Conservation (phyloP, 2,113 vertebrate genomes). For the Isurus oxyrinchus region DNA sequence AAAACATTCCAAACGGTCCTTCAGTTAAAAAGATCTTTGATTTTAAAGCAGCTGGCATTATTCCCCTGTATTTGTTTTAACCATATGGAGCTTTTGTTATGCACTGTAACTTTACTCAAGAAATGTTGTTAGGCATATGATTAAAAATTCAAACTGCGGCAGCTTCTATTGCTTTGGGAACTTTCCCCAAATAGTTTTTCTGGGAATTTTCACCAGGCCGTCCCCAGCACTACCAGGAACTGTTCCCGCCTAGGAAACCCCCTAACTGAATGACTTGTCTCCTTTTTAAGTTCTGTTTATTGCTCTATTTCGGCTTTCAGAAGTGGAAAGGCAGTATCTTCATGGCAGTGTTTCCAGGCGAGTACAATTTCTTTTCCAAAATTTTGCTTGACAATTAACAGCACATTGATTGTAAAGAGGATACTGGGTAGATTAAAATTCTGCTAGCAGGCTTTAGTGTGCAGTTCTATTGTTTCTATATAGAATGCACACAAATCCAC, state of each 20-base stretch:
- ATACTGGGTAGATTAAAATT: neutral
- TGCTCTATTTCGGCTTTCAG: neutral
- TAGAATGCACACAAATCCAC: neutral
- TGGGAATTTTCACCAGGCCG: neutral
- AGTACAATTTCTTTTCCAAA: neutral
- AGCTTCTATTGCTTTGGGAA: neutral
- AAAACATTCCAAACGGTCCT: neutral
- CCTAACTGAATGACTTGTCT: neutral
- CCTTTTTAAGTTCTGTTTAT: slow-evolving; percentile 10
- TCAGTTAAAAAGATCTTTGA: neutral
- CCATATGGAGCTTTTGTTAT: neutral
- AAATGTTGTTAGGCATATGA: neutral
- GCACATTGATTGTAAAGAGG: neutral
- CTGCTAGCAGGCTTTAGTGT: neutral
- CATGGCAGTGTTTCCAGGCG: slow-evolving; percentile 4
- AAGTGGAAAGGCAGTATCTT: neutral
- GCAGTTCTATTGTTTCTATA: neutral
- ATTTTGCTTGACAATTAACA: neutral
- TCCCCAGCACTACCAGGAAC: slow-evolving; percentile 18
- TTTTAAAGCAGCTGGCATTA: neutral
- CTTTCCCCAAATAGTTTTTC: slow-evolving; percentile 30
- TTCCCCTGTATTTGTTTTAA: neutral
- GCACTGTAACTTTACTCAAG: neutral
- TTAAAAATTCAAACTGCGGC: neutral
- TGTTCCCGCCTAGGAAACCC: slow-evolving; percentile 28